Percentiles rank a stretch among this genome's conserved stretches.
Evolutionary conservation across 2,888 invertebrate genomes (phyloP).

Genomic region (Lymantria dispar): DNA sequence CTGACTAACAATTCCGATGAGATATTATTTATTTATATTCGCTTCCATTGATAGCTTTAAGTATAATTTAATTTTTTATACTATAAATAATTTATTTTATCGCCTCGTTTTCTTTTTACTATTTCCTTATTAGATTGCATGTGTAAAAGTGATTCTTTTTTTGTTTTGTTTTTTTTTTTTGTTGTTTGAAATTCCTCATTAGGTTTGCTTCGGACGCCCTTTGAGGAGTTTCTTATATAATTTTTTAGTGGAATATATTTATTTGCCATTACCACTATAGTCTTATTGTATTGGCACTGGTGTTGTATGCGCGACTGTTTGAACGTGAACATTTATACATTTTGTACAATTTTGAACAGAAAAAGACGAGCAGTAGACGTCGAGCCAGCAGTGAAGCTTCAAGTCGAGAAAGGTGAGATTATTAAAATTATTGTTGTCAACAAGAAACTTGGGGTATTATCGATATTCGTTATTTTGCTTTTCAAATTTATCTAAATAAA

Average conservation of each 20-base stretch:
- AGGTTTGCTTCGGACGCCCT: constrained; percentile 20
- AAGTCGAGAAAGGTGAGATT: constrained; percentile 62
- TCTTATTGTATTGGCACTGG: constrained; percentile 80
- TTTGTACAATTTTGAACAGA: constrained; percentile 66
- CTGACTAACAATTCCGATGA: constrained; percentile 21
- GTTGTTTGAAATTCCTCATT: constrained; percentile 52
- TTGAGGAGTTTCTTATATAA: constrained; percentile 52
- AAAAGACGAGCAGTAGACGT: constrained; percentile 70
- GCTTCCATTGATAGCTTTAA: constrained; percentile 74
- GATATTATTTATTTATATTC: constrained; percentile 45
- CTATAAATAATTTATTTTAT: constrained; percentile 49
- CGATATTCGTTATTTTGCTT: no score
- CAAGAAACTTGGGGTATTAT: no score
- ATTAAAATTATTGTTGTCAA: constrained; percentile 2
- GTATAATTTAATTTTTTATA: constrained; percentile 43
- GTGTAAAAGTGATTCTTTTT: constrained; percentile 56
- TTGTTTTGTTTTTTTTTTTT: constrained; percentile 41
- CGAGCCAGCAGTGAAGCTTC: constrained; percentile 65
- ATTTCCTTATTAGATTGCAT: constrained; percentile 69
- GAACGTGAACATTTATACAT: constrained; percentile 41
- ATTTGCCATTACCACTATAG: constrained; percentile 78
- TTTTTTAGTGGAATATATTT: constrained; percentile 59
- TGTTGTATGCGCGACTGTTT: constrained; percentile 52
- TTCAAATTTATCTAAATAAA: no score
- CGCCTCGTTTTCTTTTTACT: constrained; percentile 55